Percentiles rank a stretch among this genome's conserved stretches.
Conservation (phyloP, 92 coral and sea anemone species). For the Diadumene lineata region DNA sequence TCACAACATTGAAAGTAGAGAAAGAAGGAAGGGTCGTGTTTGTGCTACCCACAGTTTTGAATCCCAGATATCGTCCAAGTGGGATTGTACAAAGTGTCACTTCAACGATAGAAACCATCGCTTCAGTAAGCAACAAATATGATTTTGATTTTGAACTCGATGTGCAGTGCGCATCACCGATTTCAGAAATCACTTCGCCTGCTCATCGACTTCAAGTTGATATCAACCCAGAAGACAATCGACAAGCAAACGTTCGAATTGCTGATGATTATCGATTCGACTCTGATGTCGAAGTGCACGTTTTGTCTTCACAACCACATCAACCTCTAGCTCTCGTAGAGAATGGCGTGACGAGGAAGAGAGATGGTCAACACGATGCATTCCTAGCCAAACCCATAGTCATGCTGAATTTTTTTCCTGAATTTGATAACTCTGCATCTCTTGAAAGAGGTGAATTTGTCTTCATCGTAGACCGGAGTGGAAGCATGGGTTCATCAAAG, state of each 20-base stretch:
- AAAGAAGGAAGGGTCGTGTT: constrained; percentile 66
- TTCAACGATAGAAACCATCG: constrained; percentile 12
- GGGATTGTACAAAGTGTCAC: constrained; percentile 37
- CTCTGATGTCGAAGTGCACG: constrained; percentile 50
- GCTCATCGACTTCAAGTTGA: constrained; percentile 47
- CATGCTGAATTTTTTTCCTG: constrained; percentile 76
- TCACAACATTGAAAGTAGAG: constrained; percentile 66
- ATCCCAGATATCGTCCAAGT: constrained; percentile 73
- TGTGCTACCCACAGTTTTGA: constrained; percentile 71
- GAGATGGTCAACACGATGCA: constrained; percentile 28
- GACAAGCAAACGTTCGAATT: constrained; percentile 44
- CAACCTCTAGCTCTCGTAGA: constrained; percentile 50
- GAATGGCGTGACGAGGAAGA: constrained; percentile 40
- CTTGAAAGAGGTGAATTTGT: constrained; percentile 74
- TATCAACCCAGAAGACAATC: constrained; percentile 52
- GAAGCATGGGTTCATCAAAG: constrained; percentile 66
- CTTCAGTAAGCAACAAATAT: constrained; percentile 39
- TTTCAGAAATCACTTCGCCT: constrained; percentile 65
- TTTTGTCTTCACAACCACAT: constrained; percentile 45
- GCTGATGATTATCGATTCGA: constrained; percentile 48
- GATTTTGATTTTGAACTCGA: constrained; percentile 63
- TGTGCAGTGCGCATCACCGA: constrained; percentile 63
- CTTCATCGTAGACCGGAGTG: constrained; percentile 79
- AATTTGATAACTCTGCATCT: constrained; percentile 53
- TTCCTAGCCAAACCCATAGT: constrained; percentile 59